phyloP scores from a whole-genome alignment of 2,113 vertebrate species.

The Microcebus murinus region DNA sequence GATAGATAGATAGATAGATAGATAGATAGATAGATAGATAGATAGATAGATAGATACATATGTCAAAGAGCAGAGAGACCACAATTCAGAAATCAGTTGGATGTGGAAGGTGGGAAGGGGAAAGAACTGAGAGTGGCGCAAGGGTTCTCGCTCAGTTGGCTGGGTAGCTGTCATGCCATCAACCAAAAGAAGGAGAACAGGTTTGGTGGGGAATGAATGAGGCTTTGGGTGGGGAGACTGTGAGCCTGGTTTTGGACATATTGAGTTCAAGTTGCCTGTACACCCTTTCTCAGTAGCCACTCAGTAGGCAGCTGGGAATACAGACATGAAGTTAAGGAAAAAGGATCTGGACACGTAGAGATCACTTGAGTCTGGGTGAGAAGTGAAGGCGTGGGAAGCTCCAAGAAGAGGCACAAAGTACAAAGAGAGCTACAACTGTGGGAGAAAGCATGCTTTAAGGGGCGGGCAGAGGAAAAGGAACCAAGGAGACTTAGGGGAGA shows the following conservation, averaged over 20 bases:
- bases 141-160: background rate
- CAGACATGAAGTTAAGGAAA: background rate
- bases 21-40: no score
- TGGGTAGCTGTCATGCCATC: background rate
- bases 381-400: background rate
- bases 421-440: background rate
- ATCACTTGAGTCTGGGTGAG: background rate
- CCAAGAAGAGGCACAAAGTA: background rate
- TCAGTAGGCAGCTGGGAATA: background rate
- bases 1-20: background rate
- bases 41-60: background rate
- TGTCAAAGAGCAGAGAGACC: background rate
- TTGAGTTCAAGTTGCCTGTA: background rate
- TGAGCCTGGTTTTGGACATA: background rate
- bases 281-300: background rate
- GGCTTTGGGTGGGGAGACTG: background rate
- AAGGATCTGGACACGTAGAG: background rate
- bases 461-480: background rate
- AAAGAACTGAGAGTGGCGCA: background rate
- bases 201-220: background rate
- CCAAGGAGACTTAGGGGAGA: background rate
- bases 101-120: background rate
- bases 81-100: slow-evolving; percentile 7
- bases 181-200: background rate
- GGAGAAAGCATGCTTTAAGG: background rate